Evolutionary conservation across 2,888 invertebrate genomes (phyloP).

Genomic region (Orchesella flavescens): DNA sequence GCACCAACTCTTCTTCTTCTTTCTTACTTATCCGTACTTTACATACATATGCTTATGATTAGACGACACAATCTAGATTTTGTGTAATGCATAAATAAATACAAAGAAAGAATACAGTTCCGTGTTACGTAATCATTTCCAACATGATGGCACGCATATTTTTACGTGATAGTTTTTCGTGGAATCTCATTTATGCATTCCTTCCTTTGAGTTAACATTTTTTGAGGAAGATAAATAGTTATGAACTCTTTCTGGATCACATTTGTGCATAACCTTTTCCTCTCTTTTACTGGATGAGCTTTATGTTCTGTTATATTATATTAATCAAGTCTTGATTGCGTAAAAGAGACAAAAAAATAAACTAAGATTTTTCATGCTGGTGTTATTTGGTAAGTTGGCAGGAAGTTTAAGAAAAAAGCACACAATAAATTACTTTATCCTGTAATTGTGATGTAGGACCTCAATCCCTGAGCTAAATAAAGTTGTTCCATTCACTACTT

Average conservation of each 20-base stretch:
- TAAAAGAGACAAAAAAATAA: not conserved
- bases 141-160: slow-evolving; percentile 29
- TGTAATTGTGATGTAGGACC: slow-evolving; percentile 50
- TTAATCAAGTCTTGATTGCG: not conserved
- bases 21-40: not conserved
- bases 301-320: slow-evolving; percentile 1
- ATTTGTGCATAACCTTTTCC: not conserved
- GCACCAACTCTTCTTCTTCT: not conserved
- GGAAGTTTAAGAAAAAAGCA: slow-evolving; percentile 37
- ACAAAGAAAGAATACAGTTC: slow-evolving; percentile 32
- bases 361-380: not conserved
- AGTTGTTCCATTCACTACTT: slow-evolving; percentile 22
- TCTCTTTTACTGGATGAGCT: not conserved
- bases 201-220: slow-evolving; percentile 9
- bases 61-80: not conserved
- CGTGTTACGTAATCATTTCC: slow-evolving; percentile 62
- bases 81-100: not conserved
- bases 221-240: slow-evolving; percentile 40
- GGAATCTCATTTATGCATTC: slow-evolving; percentile 35
- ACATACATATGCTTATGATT: not conserved
- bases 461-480: slow-evolving; percentile 57
- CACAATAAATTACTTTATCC: slow-evolving; percentile 54
- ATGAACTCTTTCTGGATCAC: not conserved
- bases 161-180: slow-evolving; percentile 34
- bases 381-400: slow-evolving; percentile 29